These are phyloP conservation scores for Drosophila paramelanica DNA, from an alignment of 2,888 invertebrate species.

Conservation along the genomic window DNA sequence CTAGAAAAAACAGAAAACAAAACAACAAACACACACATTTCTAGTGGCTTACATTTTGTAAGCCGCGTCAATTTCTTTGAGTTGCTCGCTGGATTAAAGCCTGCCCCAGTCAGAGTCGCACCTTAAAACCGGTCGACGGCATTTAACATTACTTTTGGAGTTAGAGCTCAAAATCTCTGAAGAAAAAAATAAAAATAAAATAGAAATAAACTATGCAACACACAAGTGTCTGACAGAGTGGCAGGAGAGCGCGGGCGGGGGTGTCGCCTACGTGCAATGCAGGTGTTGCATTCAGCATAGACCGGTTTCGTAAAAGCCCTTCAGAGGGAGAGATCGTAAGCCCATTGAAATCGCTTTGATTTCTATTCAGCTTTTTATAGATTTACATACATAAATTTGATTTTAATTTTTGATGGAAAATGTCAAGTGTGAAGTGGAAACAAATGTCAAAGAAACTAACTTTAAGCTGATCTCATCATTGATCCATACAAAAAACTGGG, in stretches of 20 bases:
- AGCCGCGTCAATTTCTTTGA: constrained; percentile 63
- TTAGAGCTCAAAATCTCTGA: constrained; percentile 31
- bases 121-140: constrained; percentile 74
- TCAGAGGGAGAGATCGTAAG: constrained; percentile 14
- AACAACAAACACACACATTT: constrained; percentile 25
- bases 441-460: constrained; percentile 59
- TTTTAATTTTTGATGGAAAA: constrained; percentile 49
- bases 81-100: constrained; percentile 24
- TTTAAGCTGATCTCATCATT: constrained; percentile 38
- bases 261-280: constrained; percentile 46
- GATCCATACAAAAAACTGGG: constrained; percentile 34
- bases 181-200: constrained; percentile 7
- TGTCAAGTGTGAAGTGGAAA: constrained; percentile 67
- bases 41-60: constrained; percentile 52
- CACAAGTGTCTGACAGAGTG: constrained; percentile 50
- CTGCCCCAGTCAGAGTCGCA: constrained; percentile 55
- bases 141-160: constrained; percentile 53
- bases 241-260: constrained; percentile 7
- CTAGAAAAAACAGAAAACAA: constrained; percentile 8
- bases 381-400: not conserved
- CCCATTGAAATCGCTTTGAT: constrained; percentile 29
- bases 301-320: constrained; percentile 74
- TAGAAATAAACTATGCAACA: constrained; percentile 37
- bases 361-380: constrained; percentile 6
- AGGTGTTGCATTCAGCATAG: constrained; percentile 31